Base-by-base conservation (phyloP, 2,888 invertebrate species). In the Coelinius sp. region DNA sequence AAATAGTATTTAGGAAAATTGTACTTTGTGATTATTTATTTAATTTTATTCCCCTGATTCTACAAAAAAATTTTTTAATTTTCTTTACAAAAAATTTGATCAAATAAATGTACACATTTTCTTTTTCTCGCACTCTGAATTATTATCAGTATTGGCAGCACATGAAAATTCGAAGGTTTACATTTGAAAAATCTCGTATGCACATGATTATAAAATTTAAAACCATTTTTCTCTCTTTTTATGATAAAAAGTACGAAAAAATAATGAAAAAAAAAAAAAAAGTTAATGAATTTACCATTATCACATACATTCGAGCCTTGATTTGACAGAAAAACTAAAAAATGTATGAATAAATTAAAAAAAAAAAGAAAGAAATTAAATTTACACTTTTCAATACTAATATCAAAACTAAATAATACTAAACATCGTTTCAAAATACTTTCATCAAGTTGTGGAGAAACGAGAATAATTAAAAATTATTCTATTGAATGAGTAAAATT, bases 41-140 rank as follows among this genome's bases (percentile, higher is more conserved):
- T 73, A 66, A 77, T 76, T 78, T 76, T 79, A 79, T 78, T 78
- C 75, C 76, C 70, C 77, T 76, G 77, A 78, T 81, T 74, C 76
- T 49, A 79, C 77, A 78, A 70, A 78, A 74, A 31, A 74, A 76
- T 31, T n/a, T 20, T 7, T 31, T 38, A 14, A 62, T 27, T 62
- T 46, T 25, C 68, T 62, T 59, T 69, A 62, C 68, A 59, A 59
- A 59, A 35, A 14, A 20, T 38, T 49, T 65, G 7, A 8, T 10
- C 20, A 31, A 52, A 7, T 25, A 3, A 31, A 59, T 17, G 59
- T 59, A 20, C 14, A 59, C 35, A 17, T 59, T 35, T 20, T 17
- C 10, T n/a, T n/a, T 5, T 53, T 53, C 7, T 53, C 14, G 25
- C 8, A 53, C 14, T 5, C 25, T n/a, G 53, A 53, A 25, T 25